A percentile compares a stretch with the other conserved stretches of the same genome.
phyloP scores from a whole-genome alignment of 2,113 vertebrate genomes.

The Atrichornis clamosus region DNA sequence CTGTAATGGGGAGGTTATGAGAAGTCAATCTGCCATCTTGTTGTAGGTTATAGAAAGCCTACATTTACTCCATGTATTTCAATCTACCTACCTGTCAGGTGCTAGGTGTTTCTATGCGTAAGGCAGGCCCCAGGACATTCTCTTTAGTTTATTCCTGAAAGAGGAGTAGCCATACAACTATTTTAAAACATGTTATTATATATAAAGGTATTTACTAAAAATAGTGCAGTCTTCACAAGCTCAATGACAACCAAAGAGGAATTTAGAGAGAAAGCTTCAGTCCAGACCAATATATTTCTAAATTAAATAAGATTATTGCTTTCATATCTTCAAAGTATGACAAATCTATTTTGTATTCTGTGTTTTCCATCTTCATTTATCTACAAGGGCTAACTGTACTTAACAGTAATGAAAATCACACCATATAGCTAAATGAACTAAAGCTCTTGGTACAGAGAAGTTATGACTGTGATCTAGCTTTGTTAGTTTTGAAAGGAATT shows the following conservation, averaged over 20 bases:
- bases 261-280: not conserved
- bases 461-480: not conserved
- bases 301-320: not conserved
- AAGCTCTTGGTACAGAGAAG: not conserved
- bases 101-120: not conserved
- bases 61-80: not conserved
- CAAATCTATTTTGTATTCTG: not conserved
- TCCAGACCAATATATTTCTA: not conserved
- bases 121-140: not conserved
- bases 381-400: not conserved
- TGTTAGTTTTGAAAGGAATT: not conserved
- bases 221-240: not conserved
- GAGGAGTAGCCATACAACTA: not conserved
- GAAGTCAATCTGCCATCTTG: not conserved
- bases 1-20: rapidly evolving
- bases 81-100: not conserved
- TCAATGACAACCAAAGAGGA: not conserved
- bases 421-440: not conserved
- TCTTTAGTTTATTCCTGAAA: not conserved
- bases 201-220: not conserved
- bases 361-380: not conserved
- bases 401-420: not conserved
- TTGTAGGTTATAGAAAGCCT: not conserved
- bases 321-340: not conserved
- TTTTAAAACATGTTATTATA: not conserved